Evolutionary conservation across 2,888 invertebrate genomes (phyloP), one percentile per base, ranked within the genome.

Genomic region (Harpagoxenus sublaevis): DNA sequence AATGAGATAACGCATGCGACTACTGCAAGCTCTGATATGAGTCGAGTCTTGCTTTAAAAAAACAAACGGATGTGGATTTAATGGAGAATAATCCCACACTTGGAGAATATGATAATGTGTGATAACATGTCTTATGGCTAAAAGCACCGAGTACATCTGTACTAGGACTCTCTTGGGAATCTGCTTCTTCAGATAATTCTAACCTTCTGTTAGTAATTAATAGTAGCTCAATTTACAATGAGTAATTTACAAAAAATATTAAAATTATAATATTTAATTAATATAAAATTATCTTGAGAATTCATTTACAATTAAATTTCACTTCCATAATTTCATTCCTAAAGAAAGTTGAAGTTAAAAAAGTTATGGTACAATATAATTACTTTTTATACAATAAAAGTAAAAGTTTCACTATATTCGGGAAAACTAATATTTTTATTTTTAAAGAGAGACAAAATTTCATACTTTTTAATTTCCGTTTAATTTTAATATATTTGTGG

Each of bases 251-350:
- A 23, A 23, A 23, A 23, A 23, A 23, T 23, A 23, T 23, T 23
- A 23, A 23, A 23, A 23, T 23, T 23, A 23, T 23, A 23, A 23
- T 23, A 23, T n/a, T n/a, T n/a, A n/a, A n/a, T 23, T 23, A 23
- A 35, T 35, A 35, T n/a, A 66, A 45, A 39, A 68, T 35, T 60
- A 12, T 15, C n/a, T 62, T 35, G n/a, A 45, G 10, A 45, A 48
- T 57, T 74, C 31, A 45, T 73, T 48, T 68, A 48, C 28, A 35
- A 55, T 74, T 60, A 45, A 74, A 63, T 51, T 5, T 23, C 3
- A 23, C 2, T 23, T 63, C n/a, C 1, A 70, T 9, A 63, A 35
- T 35, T 51, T 63, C 18, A 48, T 51, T 35, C 39, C 3, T 31
- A 35, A 63, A 48, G 6, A 35, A 75, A 65, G 18, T 48, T n/a